Evolutionary conservation across 2,888 invertebrate genomes (phyloP).

Genomic region (Andrena praecox): DNA sequence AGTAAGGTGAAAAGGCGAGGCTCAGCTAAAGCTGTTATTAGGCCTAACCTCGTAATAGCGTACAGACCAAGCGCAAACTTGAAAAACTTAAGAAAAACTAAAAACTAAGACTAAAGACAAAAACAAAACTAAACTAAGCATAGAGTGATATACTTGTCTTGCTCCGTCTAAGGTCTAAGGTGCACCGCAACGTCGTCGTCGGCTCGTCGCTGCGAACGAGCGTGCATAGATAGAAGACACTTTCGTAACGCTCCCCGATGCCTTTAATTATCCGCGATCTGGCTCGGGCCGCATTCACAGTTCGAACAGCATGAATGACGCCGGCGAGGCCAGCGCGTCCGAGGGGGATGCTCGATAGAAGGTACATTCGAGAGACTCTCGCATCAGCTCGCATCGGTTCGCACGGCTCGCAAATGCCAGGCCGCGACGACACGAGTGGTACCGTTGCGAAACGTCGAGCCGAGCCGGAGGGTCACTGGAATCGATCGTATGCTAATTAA

Average conservation of each 20-base stretch:
- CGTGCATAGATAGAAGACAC: background rate
- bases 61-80: too few species aligned
- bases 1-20: too few species aligned
- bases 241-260: constrained; percentile 34
- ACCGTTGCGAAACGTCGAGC: constrained; percentile 58
- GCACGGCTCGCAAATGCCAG: constrained; percentile 65
- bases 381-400: constrained; percentile 38
- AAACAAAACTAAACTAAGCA: too few species aligned
- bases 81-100: too few species aligned
- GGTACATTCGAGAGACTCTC: constrained; percentile 19
- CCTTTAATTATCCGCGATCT: constrained; percentile 49
- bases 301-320: constrained; percentile 31
- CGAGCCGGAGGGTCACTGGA: constrained; percentile 8
- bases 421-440: constrained; percentile 12
- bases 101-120: too few species aligned
- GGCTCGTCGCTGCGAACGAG: background rate
- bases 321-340: background rate
- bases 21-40: too few species aligned
- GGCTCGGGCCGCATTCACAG: constrained; percentile 25
- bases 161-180: background rate
- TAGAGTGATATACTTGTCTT: too few species aligned
- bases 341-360: background rate
- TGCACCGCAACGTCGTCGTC: background rate
- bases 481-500: constrained; percentile 73
- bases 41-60: too few species aligned